Base-by-base conservation (phyloP, 2,113 vertebrate species). In the Egretta garzetta region DNA sequence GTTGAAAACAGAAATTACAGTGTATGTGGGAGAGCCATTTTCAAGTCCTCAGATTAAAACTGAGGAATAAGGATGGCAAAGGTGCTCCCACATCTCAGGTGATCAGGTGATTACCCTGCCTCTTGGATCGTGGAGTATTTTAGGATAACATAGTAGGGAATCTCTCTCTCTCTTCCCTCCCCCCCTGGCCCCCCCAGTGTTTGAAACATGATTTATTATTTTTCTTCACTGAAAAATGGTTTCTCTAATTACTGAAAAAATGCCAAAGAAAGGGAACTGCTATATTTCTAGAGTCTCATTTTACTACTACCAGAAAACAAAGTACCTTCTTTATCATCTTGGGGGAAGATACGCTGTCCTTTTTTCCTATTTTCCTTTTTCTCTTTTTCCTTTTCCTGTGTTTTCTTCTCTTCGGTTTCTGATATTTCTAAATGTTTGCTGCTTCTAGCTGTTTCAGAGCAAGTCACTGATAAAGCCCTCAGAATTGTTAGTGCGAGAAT, bases 381-480 rank as follows among this genome's bases (percentile, higher is more conserved):
- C 55, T 88, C 75, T 60, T 91, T 96, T 55, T 88, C 80, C 60
- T 91, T 75, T 56, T 68, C 72, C 49, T n/a, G 49, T 39, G 28
- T 33, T 80, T 83, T 86, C 24, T 80, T 80, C 53, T 35, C 37
- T 93, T 92, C 93, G 8, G 5, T 10, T 80, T 58, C 64, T 30
- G 50, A 10, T 20, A 77, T 56, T 81, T 73, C 71, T 27, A 64
- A 33, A 32, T 2, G 5, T 68, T 73, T 87, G 7, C 39, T 76
- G 19, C 28, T 73, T 68, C 49, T 32, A 26, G 55, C 27, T 21
- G 6, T 52, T 83, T 85, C 90, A 14, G 75, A 93, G 41, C n/a
- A 76, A 71, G 7, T 50, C 95, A 21, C 96, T 96, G 55, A 90
- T 21, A 68, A 96, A 98, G 64, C 95, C 96, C 83, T 97, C 82